A percentile compares a stretch with the other conserved stretches of the same genome.
Evolutionary conservation across 2,113 vertebrate species (phyloP).

Genomic region (Tapirus terrestris): DNA sequence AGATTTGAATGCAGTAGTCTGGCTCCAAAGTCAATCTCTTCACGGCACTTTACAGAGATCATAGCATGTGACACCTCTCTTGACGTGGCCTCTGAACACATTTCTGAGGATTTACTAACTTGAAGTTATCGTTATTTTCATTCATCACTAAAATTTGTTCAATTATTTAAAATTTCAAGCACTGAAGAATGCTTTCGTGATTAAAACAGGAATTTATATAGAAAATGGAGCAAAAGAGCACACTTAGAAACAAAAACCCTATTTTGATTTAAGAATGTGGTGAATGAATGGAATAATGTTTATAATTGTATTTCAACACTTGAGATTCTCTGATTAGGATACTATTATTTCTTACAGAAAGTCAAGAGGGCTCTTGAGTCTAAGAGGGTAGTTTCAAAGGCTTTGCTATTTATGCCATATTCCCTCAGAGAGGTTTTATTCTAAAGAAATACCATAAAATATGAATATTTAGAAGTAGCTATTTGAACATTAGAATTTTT

Average conservation of each 20-base stretch:
- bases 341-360: constrained; percentile 69
- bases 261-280: constrained; percentile 45
- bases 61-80: not conserved
- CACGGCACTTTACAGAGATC: not conserved
- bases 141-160: constrained; percentile 57
- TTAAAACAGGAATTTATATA: not conserved
- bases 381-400: constrained; percentile 25
- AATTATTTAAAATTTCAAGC: not conserved
- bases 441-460: constrained; percentile 56
- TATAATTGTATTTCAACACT: constrained; percentile 44
- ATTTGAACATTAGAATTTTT: not conserved
- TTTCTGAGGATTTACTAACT: not conserved
- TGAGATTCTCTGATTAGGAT: constrained; percentile 77
- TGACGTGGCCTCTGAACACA: not conserved
- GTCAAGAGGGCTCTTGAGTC: constrained; percentile 33
- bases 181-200: not conserved
- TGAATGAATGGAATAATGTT: constrained; percentile 47
- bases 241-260: constrained; percentile 2
- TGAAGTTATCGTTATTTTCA: not conserved
- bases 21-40: not conserved
- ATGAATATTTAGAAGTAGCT: constrained; percentile 39
- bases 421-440: constrained; percentile 60
- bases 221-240: not conserved
- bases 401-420: constrained; percentile 65
- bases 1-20: not conserved